Evolutionary conservation across 2,888 invertebrate species (phyloP).

Genomic region (Seira sanloemensis): DNA sequence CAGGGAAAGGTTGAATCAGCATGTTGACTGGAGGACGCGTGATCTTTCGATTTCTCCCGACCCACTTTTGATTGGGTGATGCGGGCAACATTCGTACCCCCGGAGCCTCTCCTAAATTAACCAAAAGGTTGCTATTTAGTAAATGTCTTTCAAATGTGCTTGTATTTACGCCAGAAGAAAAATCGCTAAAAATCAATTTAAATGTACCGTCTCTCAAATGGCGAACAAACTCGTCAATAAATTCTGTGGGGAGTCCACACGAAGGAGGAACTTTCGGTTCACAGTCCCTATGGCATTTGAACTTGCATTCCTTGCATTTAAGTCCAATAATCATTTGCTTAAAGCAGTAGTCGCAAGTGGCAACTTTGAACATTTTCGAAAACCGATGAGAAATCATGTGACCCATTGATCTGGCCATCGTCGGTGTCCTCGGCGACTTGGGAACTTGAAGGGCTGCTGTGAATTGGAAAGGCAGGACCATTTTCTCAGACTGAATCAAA

Average conservation of each 20-base stretch:
- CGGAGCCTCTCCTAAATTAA: conserved; percentile 63
- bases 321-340: conserved; percentile 91
- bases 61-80: conserved; percentile 69
- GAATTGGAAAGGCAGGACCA: conserved; percentile 58
- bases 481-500: no score
- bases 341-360: conserved; percentile 92
- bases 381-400: conserved; percentile 94
- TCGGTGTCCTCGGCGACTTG: conserved; percentile 86
- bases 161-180: no score
- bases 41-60: conserved; percentile 65
- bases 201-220: conserved; percentile 78
- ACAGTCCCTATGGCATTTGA: conserved; percentile 91
- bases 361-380: conserved; percentile 90
- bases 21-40: conserved; percentile 74
- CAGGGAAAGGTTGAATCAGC: conserved; percentile 80
- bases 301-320: conserved; percentile 97
- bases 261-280: conserved; percentile 94
- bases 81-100: conserved; percentile 58
- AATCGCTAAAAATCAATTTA: no score
- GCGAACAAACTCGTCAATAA: conserved; percentile 86
- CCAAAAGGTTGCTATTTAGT: no score
- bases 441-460: conserved; percentile 79
- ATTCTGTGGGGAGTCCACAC: conserved; percentile 91
- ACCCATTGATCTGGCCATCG: conserved; percentile 87
- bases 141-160: no score